Conservation (phyloP, 23 tunicate species). For the Oikopleura albicans region DNA sequence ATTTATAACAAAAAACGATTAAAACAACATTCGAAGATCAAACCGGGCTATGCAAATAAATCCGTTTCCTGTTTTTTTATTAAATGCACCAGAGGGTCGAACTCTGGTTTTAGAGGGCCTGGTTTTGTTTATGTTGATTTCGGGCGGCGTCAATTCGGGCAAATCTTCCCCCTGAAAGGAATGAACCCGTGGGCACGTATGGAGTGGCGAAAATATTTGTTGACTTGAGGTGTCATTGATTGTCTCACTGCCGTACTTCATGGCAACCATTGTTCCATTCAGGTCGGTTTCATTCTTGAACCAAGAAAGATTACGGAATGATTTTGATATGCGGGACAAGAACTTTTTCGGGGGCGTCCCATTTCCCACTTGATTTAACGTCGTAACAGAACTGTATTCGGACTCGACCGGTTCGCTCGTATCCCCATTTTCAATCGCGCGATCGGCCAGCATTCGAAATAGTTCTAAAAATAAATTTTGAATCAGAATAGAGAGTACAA, state of each 20-base stretch:
- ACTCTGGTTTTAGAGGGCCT: neutral
- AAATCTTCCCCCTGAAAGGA: neutral
- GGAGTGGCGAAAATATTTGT: neutral
- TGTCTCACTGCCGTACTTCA: neutral
- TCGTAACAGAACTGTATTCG: neutral
- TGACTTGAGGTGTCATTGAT: neutral
- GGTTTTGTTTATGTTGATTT: neutral
- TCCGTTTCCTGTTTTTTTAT: neutral
- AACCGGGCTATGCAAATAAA: too few species aligned
- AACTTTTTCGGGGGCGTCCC: neutral
- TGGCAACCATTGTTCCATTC: neutral
- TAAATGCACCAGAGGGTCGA: neutral
- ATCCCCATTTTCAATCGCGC: neutral
- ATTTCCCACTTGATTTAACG: neutral
- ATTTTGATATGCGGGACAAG: neutral
- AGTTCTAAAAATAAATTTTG: constrained; percentile 4
- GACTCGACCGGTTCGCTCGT: neutral
- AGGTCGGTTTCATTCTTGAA: neutral
- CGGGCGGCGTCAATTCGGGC: neutral
- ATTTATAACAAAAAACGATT: too few species aligned
- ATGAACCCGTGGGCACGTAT: neutral
- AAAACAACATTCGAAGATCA: too few species aligned
- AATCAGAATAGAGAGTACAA: too few species aligned
- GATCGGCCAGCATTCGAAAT: constrained; percentile 13
- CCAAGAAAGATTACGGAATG: neutral